These are phyloP conservation scores for Caenorhabditis imperialis DNA, from an alignment of 2,888 invertebrate genomes.

Conservation along the genomic window DNA sequence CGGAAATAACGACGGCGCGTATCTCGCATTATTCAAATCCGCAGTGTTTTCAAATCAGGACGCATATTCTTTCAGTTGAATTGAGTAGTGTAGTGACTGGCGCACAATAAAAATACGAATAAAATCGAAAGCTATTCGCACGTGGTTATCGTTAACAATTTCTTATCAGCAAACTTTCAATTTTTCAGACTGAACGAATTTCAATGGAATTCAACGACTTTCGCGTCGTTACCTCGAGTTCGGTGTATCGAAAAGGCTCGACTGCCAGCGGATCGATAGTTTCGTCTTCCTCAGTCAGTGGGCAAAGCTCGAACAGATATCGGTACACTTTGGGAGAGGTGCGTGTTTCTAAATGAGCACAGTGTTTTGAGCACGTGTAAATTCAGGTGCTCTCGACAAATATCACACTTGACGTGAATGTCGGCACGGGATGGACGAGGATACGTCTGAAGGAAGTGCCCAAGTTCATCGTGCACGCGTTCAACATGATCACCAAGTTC, in stretches of 20 bases:
- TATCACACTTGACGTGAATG: slow-evolving; percentile 44
- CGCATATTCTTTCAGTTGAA: too few species aligned
- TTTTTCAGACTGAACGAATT: slow-evolving; percentile 25
- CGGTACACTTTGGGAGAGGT: slow-evolving; percentile 41
- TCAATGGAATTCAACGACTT: slow-evolving; percentile 46
- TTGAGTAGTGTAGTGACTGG: too few species aligned
- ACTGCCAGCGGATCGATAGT: slow-evolving; percentile 20
- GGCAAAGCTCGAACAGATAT: slow-evolving; percentile 20
- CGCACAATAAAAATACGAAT: too few species aligned
- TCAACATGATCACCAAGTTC: slow-evolving; percentile 58
- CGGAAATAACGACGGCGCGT: too few species aligned
- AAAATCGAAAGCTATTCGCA: too few species aligned
- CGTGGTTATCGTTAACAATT: too few species aligned
- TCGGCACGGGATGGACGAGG: slow-evolving; percentile 46
- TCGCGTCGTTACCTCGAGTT: slow-evolving; percentile 42
- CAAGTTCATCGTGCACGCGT: slow-evolving; percentile 69
- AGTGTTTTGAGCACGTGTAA: too few species aligned
- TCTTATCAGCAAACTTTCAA: too few species aligned
- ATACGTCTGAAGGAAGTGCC: slow-evolving; percentile 52
- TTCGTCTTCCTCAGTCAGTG: neutral
- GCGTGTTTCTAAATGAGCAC: neutral
- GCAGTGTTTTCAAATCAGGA: too few species aligned
- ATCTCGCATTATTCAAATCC: too few species aligned
- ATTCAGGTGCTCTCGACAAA: slow-evolving; percentile 40
- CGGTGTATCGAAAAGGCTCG: slow-evolving; percentile 36